phyloP scores from a whole-genome alignment of 2,888 invertebrate genomes.

The Halictus ligatus region DNA sequence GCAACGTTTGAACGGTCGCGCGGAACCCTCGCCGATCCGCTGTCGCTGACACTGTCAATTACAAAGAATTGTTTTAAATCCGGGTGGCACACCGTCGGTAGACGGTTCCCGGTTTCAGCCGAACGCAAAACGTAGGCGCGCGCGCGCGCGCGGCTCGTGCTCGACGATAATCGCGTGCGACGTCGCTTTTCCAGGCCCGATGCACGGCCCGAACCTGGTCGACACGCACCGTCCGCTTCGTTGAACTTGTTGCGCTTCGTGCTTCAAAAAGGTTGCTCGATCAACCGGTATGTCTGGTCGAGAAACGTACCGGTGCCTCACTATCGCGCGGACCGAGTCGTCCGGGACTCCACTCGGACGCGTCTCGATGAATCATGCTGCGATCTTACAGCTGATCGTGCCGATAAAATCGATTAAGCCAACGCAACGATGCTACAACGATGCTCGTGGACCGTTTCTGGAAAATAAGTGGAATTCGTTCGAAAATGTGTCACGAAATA shows the following conservation, averaged over 20 bases:
- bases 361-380: constrained; percentile 14
- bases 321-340: constrained; percentile 35
- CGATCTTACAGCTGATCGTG: not conserved
- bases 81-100: not conserved
- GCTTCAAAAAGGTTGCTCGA: constrained; percentile 65
- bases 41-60: constrained; percentile 25
- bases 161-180: constrained; percentile 51
- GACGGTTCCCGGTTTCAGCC: constrained; percentile 5
- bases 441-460: too few relatives aligned
- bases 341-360: not conserved
- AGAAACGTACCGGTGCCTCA: constrained; percentile 52
- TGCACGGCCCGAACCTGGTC: constrained; percentile 19
- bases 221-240: constrained; percentile 64
- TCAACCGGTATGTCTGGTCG: constrained; percentile 65
- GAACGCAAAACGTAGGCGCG: not conserved
- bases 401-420: constrained; percentile 9
- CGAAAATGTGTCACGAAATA: too few relatives aligned
- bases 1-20: constrained; percentile 8
- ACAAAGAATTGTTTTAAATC: constrained; percentile 26
- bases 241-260: constrained; percentile 68
- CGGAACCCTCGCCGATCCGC: constrained; percentile 12
- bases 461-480: too few relatives aligned
- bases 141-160: not conserved
- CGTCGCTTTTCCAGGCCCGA: constrained; percentile 52
- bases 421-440: not conserved